Conservation (phyloP, 2,113 vertebrate species). For the Xenopus tropicalis region UCB_Xtro_10.0 CM004446.2:102033501-102034000, state of each 20-base stretch:
- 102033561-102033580: conserved; percentile 6
- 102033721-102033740: conserved; percentile 63
- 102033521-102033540: conserved; percentile 52
- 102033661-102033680: conserved; percentile 51
- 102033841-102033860: conserved; percentile 13
- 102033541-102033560: conserved; percentile 52
- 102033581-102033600: conserved; percentile 29
- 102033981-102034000: conserved; percentile 59
- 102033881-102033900: conserved; percentile 46
- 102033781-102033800: conserved; percentile 52
- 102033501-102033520: conserved; percentile 40
- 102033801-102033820: conserved; percentile 51
- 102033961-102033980: conserved; percentile 53
- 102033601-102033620: conserved; percentile 39
- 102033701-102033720: conserved; percentile 68
- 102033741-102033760: conserved; percentile 63
- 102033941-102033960: conserved; percentile 46
- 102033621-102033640: conserved; percentile 46
- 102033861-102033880: conserved; percentile 30
- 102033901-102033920: conserved; percentile 36
- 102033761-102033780: conserved; percentile 53
- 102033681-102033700: conserved; percentile 66
- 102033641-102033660: conserved; percentile 54
- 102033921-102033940: conserved; percentile 37
- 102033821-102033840: conserved; percentile 25